Percentiles rank a stretch among this genome's conserved stretches.
These are phyloP conservation scores for Ailuropoda melanoleuca DNA, from an alignment of 2,113 vertebrate species.

Conservation along the genomic window DNA sequence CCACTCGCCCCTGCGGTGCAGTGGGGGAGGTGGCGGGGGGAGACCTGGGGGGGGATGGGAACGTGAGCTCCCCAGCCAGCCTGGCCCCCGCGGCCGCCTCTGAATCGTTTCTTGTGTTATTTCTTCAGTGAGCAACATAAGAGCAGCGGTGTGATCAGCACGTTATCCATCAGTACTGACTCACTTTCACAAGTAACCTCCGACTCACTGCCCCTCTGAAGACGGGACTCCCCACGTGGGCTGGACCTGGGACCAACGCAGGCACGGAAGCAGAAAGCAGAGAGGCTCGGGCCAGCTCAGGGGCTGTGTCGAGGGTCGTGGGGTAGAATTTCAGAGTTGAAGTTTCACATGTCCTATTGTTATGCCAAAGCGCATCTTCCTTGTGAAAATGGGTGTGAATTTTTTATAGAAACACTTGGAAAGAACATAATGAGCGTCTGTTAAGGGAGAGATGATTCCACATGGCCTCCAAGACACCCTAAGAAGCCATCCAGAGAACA, in stretches of 20 bases:
- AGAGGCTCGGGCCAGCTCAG: neutral
- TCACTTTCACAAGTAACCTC: neutral
- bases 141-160: fast-evolving
- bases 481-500: neutral
- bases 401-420: neutral
- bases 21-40: fast-evolving
- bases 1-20: fast-evolving
- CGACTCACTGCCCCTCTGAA: fast-evolving
- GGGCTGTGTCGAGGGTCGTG: fast-evolving
- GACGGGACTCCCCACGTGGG: neutral
- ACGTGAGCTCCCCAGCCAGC: neutral
- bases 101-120: fast-evolving
- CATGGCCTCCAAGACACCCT: fast-evolving
- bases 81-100: neutral
- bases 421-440: fast-evolving
- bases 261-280: too few species aligned
- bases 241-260: fast-evolving
- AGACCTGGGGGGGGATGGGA: fast-evolving
- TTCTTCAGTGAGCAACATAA: fast-evolving
- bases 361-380: fast-evolving
- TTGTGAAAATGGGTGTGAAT: neutral
- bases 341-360: fast-evolving
- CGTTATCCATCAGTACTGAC: fast-evolving
- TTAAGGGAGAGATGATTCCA: fast-evolving
- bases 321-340: neutral